These are phyloP conservation scores for Dastarcus helophoroides DNA, from an alignment of 2,888 invertebrate species.

Conservation along the genomic window DNA sequence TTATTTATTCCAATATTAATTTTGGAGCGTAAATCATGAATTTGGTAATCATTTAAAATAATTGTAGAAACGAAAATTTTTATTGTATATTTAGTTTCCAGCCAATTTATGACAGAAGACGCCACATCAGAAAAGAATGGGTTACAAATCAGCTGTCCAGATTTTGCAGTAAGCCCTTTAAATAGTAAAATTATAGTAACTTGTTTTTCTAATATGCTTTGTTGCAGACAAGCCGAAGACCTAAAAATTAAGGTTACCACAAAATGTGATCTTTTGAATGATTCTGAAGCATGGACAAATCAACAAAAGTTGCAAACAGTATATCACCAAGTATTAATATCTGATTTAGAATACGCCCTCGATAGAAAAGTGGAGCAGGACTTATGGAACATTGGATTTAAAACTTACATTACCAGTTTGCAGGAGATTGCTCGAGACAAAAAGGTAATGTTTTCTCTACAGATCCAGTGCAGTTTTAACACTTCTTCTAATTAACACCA, in stretches of 20 bases:
- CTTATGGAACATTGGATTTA: slow-evolving; percentile 80
- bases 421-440: slow-evolving; percentile 70
- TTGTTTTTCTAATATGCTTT: too few relatives aligned
- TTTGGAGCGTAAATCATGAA: too few relatives aligned
- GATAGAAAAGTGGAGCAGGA: slow-evolving; percentile 85
- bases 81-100: too few relatives aligned
- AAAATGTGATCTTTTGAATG: slow-evolving; percentile 44
- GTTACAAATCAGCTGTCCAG: slow-evolving; percentile 64
- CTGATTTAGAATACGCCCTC: slow-evolving; percentile 75
- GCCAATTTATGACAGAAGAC: too few relatives aligned
- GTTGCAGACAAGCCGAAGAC: slow-evolving; percentile 58
- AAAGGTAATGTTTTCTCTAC: too few relatives aligned
- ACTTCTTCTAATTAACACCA: too few relatives aligned
- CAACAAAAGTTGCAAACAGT: slow-evolving; percentile 44
- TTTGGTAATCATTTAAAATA: too few relatives aligned
- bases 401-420: slow-evolving; percentile 70
- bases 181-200: slow-evolving; percentile 1
- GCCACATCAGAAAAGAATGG: slow-evolving; percentile 45
- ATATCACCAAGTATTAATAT: slow-evolving; percentile 61
- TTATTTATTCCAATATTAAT: too few relatives aligned
- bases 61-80: too few relatives aligned
- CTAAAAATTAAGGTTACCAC: slow-evolving; percentile 56
- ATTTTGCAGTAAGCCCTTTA: slow-evolving; percentile 54
- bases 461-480: too few relatives aligned
- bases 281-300: slow-evolving; percentile 34